Base-by-base conservation (phyloP, 1,140 invertebrate species). In the Orussus abietinus region DNA sequence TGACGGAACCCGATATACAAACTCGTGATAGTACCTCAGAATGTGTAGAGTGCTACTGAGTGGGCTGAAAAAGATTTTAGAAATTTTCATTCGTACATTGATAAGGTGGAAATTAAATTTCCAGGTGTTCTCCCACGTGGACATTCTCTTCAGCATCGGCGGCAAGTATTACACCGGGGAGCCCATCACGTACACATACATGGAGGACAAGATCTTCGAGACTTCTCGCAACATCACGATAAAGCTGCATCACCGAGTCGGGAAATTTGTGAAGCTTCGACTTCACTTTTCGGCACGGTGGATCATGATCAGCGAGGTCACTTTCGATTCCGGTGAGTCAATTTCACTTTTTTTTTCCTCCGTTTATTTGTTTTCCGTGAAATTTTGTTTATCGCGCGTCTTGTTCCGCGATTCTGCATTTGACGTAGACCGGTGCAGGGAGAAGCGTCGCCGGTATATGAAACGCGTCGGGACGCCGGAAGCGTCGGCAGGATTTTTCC, bases 261-360 rank as follows among this genome's bases (percentile, higher is more conserved):
- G 88, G 3, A 79, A 80, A 57, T 91, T 84, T 71, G 82, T 94
- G 17, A 87, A 87, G 52, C 75, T 94, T 10, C 81, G 85, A 52
- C 72, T 94, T 7, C 80, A 79, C 52, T 95, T 94, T 69, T 83
- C 88, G 5, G 79, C 88, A 3, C 77, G 81, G 37, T 95, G 90
- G 90, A 88, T 96, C 45, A 82, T 96, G 67, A 80, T 96, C 53
- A 91, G 88, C 66, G 92, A 95, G 74, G 77, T 94, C 31, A 81
- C 81, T 4, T 90, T 89, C 56, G 83, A 87, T 54, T 89, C 86
- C 9, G 83, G 85, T 86, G 52, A 80, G 74, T 60, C n/a, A n/a
- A n/a, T n/a, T n/a, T n/a, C n/a, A 36, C 10, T 11, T 45, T 18
- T 42, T 7, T 22, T 30, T 33, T 11, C 31, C 21, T 4, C 36